phyloP scores from a whole-genome alignment of 2,888 invertebrate genomes.

The Nephrocerus scutellatus region DNA sequence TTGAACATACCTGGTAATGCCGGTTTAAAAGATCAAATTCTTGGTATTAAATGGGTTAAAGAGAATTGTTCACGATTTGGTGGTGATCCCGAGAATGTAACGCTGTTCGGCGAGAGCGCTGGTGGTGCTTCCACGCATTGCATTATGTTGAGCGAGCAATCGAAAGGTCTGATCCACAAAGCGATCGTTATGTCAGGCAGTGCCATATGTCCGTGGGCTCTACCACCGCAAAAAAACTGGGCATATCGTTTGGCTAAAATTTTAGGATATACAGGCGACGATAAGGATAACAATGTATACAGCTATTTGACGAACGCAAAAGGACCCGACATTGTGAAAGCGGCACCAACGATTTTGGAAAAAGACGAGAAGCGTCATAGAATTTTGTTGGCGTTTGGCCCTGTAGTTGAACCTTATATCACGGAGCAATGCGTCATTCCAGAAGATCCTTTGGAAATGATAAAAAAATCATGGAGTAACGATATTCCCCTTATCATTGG shows the following conservation, averaged over 20 bases:
- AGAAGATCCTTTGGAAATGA: slow-evolving; percentile 29
- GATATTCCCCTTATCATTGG: slow-evolving; percentile 41
- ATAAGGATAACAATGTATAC: slow-evolving; percentile 39
- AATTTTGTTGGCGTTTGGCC: slow-evolving; percentile 39
- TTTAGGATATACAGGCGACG: slow-evolving; percentile 34
- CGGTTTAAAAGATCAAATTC: slow-evolving; percentile 51
- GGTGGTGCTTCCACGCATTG: slow-evolving; percentile 49
- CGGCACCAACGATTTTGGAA: slow-evolving; percentile 30
- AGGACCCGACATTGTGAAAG: slow-evolving; percentile 34
- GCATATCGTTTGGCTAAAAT: slow-evolving; percentile 36
- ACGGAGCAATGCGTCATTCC: slow-evolving; percentile 37
- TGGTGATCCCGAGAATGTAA: slow-evolving; percentile 51
- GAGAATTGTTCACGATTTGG: slow-evolving; percentile 49
- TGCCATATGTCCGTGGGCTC: slow-evolving; percentile 38
- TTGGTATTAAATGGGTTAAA: slow-evolving; percentile 50
- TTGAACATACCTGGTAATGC: slow-evolving; percentile 51
- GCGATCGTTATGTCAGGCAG: slow-evolving; percentile 43
- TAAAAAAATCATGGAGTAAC: slow-evolving; percentile 39
- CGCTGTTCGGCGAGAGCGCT: slow-evolving; percentile 52
- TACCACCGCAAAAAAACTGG: slow-evolving; percentile 30
- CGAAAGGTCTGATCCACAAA: slow-evolving; percentile 43
- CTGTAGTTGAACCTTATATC: slow-evolving; percentile 41
- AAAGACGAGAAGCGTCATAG: slow-evolving; percentile 38
- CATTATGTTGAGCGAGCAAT: slow-evolving; percentile 48
- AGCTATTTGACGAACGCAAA: slow-evolving; percentile 34